Evolutionary conservation across 2,888 invertebrate genomes (phyloP), one percentile per base, ranked within the genome.

Genomic region (Idaea biselata): DNA sequence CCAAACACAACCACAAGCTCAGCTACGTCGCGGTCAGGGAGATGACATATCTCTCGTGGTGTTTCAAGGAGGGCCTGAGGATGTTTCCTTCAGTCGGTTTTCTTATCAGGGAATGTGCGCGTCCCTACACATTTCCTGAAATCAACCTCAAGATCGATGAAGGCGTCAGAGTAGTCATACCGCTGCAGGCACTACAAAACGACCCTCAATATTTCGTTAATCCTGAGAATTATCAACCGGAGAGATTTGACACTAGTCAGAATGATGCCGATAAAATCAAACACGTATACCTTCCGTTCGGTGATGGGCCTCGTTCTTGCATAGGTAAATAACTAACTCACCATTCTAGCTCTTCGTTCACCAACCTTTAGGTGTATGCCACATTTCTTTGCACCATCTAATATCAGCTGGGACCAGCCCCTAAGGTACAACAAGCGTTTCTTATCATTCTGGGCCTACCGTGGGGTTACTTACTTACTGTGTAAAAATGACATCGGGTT

Each of bases 1-100:
- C 68, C 0, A 78, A 69, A 53, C 68, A 85, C 63, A 64, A 74
- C 44, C 72, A 76, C 18, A 77, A 78, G 18, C 71, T 86, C 1
- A 76, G 77, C 18, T 86, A 83, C 64, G 83, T 84, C 1, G 83
- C 84, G 0, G 63, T 86, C 17, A 78, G 79, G 56, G 82, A 86
- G 61, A 83, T 86, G 83, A 77, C 71, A 0, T 81, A 81, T 62
- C 63, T 85, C 25, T 80, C 82, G 60, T 78, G 80, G 70, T 69
- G 76, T 1, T 81, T 85, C 59, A 79, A 74, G 60, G 88, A 88
- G 61, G 79, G 78, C 6, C 75, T 85, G 74, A 69, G 83, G 8
- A 76, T 82, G 69, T 85, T 86, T 53, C 86, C 86, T 0, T 82
- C 87, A 0, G 71, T 85, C 0, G 87, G 86, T 0, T 80, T 76